Percentiles rank a stretch among this genome's conserved stretches.
These are phyloP conservation scores for Drosophila fulvimacula DNA, from an alignment of 2,888 invertebrate species.

Conservation along the genomic window DNA sequence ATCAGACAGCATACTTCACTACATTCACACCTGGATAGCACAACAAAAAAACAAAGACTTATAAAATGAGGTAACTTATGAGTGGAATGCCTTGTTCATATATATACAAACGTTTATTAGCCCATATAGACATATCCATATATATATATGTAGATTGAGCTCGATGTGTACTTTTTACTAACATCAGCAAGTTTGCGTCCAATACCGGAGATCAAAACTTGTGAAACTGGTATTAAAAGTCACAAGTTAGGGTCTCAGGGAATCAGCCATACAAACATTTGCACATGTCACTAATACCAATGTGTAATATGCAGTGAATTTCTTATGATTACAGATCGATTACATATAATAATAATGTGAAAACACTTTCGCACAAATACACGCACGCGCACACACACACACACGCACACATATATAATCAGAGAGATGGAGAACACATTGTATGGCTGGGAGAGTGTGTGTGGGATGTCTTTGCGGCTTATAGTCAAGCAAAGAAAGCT, in stretches of 20 bases:
- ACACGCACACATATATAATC: constrained; percentile 25
- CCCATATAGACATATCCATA: constrained; percentile 4
- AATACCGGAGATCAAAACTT: constrained; percentile 86
- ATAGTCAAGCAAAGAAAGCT: constrained; percentile 85
- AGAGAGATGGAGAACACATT: constrained; percentile 18
- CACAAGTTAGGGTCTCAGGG: constrained; percentile 86
- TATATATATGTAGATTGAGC: constrained; percentile 7
- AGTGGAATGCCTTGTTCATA: not conserved
- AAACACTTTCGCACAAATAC: constrained; percentile 37
- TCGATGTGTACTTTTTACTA: constrained; percentile 39
- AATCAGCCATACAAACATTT: constrained; percentile 85
- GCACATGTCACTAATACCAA: constrained; percentile 76
- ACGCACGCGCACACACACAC: constrained; percentile 25
- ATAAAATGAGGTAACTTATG: not conserved
- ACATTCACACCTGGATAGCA: constrained; percentile 4
- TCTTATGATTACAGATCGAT: constrained; percentile 6
- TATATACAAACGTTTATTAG: constrained; percentile 16
- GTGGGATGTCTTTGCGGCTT: constrained; percentile 70
- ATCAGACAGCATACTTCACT: not conserved
- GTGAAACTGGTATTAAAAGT: constrained; percentile 85
- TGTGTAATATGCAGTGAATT: constrained; percentile 43
- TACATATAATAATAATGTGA: constrained; percentile 1
- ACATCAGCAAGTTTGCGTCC: constrained; percentile 85
- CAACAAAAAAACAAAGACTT: not conserved
- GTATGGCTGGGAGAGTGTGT: constrained; percentile 46